Evolutionary conservation across 2,113 vertebrate species (phyloP).

Genomic region (Aegypius monachus): DNA sequence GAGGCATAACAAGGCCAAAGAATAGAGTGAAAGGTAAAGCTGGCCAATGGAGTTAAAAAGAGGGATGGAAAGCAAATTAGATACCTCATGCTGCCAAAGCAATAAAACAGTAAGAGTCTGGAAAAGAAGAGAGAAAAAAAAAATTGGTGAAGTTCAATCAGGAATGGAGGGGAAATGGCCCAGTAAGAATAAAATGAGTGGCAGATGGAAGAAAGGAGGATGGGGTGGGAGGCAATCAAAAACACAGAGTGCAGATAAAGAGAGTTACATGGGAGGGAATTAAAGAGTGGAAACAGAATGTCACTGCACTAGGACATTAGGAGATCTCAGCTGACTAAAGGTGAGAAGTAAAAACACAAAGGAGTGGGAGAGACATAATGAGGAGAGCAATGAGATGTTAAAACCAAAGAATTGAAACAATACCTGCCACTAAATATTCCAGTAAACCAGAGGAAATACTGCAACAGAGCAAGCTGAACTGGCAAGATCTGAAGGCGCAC

Average conservation of each 20-base stretch:
- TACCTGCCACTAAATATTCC: neutral
- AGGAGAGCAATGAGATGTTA: neutral
- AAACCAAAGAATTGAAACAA: neutral
- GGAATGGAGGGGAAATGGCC: neutral
- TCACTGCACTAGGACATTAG: neutral
- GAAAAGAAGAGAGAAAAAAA: neutral
- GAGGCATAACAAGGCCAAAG: neutral
- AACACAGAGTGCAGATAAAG: neutral
- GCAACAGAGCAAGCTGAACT: neutral
- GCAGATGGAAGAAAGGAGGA: neutral
- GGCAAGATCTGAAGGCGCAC: neutral
- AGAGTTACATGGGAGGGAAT: neutral
- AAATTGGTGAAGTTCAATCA: constrained; percentile 8
- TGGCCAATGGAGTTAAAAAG: neutral
- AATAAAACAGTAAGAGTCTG: constrained; percentile 5
- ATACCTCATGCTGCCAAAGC: neutral
- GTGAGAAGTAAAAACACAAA: neutral
- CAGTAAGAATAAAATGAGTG: neutral
- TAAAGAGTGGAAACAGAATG: neutral
- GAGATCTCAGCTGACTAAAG: neutral
- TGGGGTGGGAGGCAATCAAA: neutral
- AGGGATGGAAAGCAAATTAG: constrained; percentile 9
- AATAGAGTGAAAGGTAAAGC: constrained; percentile 3
- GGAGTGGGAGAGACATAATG: neutral
- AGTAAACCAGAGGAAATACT: neutral